Evolutionary conservation across 2,113 vertebrate genomes (phyloP).

Genomic region (Pelodiscus sinensis): DNA sequence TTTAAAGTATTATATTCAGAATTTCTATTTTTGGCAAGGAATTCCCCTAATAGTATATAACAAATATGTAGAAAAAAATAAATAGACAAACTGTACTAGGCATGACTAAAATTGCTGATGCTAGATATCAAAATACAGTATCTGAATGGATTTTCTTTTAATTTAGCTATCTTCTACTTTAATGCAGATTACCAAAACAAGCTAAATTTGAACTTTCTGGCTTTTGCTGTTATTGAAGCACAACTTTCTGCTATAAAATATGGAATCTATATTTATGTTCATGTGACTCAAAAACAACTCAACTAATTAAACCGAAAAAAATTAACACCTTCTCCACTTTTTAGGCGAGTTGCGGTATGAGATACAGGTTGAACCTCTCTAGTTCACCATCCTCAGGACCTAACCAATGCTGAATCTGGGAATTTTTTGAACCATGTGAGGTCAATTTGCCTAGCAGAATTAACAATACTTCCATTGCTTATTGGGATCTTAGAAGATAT

Average conservation of each 20-base stretch:
- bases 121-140: neutral
- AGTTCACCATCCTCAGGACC: too few relatives aligned
- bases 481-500: too few relatives aligned
- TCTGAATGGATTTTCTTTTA: slow-evolving; percentile 1
- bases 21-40: too few relatives aligned
- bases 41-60: neutral
- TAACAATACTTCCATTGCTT: too few relatives aligned
- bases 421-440: too few relatives aligned
- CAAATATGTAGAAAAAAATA: neutral
- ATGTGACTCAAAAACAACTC: neutral
- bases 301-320: neutral
- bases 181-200: neutral
- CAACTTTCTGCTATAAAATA: neutral
- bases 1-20: too few relatives aligned
- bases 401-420: too few relatives aligned
- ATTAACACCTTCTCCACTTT: neutral
- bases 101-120: slow-evolving; percentile 18
- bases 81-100: neutral
- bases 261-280: neutral
- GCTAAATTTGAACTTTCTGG: neutral
- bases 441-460: too few relatives aligned
- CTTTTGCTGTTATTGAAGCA: neutral
- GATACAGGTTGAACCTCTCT: too few relatives aligned
- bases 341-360: neutral
- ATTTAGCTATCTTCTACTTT: neutral